Conservation (phyloP, 2,797 vertebrate genomes). For the Pelobates cultripes region DNA sequence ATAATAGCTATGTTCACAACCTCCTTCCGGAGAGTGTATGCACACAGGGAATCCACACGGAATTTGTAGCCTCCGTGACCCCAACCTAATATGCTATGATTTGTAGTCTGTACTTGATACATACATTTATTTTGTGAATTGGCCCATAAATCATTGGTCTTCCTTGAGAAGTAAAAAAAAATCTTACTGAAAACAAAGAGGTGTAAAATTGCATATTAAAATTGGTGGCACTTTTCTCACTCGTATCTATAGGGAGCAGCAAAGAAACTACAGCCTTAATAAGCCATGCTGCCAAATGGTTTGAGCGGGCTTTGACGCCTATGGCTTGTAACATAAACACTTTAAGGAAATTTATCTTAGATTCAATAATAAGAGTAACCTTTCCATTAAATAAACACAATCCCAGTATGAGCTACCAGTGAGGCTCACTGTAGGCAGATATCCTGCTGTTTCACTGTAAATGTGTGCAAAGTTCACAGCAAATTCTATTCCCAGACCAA, state of each 20-base stretch:
- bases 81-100: constrained; percentile 36
- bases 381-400: constrained; percentile 47
- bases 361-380: constrained; percentile 54
- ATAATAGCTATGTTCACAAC: constrained; percentile 21
- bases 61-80: constrained; percentile 41
- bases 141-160: constrained; percentile 50
- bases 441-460: constrained; percentile 14
- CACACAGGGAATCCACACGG: constrained; percentile 30
- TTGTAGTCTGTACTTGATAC: constrained; percentile 49
- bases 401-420: constrained; percentile 12
- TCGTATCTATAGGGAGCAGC: constrained; percentile 26
- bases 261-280: constrained; percentile 8
- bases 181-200: constrained; percentile 37
- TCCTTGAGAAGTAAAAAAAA: constrained; percentile 24
- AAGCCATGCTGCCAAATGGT: neutral
- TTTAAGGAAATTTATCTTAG: constrained; percentile 54
- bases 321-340: constrained; percentile 51
- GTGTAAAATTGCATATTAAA: neutral
- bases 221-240: constrained; percentile 38
- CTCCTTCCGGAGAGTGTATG: constrained; percentile 24
- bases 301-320: constrained; percentile 48
- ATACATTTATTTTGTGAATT: constrained; percentile 51
- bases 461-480: constrained; percentile 36
- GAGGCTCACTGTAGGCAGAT: constrained; percentile 29
- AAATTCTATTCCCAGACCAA: neutral